phyloP scores from a whole-genome alignment of 2,113 vertebrate species.

The Strix uralensis region DNA sequence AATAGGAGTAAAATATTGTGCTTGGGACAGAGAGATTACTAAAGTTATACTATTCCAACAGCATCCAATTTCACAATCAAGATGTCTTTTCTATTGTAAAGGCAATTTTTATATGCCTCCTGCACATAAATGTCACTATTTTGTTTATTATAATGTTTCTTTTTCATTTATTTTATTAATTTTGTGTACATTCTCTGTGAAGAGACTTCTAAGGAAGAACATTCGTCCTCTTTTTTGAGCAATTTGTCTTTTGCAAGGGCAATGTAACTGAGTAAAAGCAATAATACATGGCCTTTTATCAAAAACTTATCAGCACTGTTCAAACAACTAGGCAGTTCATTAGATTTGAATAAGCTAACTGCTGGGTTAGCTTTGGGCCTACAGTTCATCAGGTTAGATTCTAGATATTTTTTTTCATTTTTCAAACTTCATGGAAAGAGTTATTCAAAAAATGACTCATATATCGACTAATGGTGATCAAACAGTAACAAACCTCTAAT shows the following conservation, averaged over 20 bases:
- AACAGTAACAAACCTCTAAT: background rate
- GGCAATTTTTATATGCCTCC: constrained; percentile 23
- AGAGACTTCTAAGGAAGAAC: background rate
- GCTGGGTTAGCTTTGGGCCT: background rate
- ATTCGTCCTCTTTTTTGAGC: constrained; percentile 20
- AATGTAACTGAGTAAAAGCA: background rate
- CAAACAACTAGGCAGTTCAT: background rate
- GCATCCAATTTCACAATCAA: constrained; percentile 59
- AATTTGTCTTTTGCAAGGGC: constrained; percentile 25
- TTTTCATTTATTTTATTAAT: constrained; percentile 56
- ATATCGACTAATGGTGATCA: background rate
- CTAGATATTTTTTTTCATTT: background rate
- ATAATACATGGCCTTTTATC: constrained; percentile 30
- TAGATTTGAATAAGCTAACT: constrained; percentile 15
- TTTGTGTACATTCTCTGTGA: background rate
- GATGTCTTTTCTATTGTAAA: constrained; percentile 46
- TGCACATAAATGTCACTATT: constrained; percentile 53
- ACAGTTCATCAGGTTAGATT: background rate
- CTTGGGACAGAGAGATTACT: constrained; percentile 34
- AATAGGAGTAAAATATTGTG: constrained; percentile 46
- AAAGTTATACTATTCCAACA: constrained; percentile 16
- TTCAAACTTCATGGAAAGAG: background rate
- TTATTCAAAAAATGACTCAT: background rate
- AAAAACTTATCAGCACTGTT: constrained; percentile 16
- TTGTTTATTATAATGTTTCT: constrained; percentile 17